These are phyloP conservation scores for Formica exsecta DNA, from an alignment of 1,140 invertebrate species.

Conservation along the genomic window DNA sequence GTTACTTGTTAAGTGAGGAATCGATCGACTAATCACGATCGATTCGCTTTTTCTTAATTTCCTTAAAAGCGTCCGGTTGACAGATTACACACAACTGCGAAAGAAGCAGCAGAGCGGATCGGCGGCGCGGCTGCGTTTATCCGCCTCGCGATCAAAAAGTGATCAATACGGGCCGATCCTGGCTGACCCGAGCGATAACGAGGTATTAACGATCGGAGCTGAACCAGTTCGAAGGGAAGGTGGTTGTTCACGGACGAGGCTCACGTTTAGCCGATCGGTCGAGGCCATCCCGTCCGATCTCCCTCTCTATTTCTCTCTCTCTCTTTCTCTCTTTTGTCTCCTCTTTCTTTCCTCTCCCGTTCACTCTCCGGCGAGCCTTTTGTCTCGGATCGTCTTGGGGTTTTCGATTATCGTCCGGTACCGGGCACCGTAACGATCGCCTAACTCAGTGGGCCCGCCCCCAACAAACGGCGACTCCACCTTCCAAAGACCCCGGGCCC, in stretches of 20 bases:
- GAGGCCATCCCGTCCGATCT: constrained; percentile 53
- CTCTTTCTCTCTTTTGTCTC: neutral
- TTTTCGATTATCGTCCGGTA: constrained; percentile 85
- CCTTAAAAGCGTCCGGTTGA: constrained; percentile 54
- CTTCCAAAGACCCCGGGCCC: constrained; percentile 72
- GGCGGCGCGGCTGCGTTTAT: constrained; percentile 62
- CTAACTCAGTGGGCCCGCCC: constrained; percentile 84
- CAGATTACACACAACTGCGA: constrained; percentile 52
- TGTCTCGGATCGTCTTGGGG: constrained; percentile 80
- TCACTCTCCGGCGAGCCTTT: constrained; percentile 68
- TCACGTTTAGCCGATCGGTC: constrained; percentile 62
- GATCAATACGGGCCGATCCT: constrained; percentile 73
- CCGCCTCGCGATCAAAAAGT: constrained; percentile 70
- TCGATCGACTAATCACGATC: constrained; percentile 15
- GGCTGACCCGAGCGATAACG: constrained; percentile 79
- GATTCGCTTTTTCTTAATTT: constrained; percentile 49
- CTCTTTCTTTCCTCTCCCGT: neutral
- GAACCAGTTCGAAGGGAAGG: constrained; percentile 71
- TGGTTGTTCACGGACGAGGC: constrained; percentile 59
- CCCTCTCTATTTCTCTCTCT: neutral
- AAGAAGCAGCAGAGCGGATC: constrained; percentile 58
- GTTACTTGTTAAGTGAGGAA: constrained; percentile 1
- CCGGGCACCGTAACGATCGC: constrained; percentile 82
- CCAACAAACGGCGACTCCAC: constrained; percentile 82
- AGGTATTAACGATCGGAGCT: constrained; percentile 82